Evolutionary conservation across 2,113 vertebrate genomes (phyloP), one percentile per base, ranked within the genome.

Genomic region (Oostethus manadensis): DNA sequence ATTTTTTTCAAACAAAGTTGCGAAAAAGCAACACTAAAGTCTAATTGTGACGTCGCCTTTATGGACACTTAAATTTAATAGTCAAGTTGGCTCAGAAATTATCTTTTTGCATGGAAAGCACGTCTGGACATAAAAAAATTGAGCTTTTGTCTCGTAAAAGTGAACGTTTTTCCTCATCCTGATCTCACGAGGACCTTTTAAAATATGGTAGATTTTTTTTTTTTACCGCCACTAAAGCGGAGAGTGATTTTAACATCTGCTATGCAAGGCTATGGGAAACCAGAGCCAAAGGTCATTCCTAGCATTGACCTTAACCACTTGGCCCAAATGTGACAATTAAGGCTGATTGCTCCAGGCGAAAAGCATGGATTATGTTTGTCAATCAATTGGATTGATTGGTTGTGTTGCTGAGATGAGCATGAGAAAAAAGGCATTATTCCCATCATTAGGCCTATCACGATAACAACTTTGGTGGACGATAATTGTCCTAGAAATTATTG

Each of bases 311-410:
- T 69, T 44, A 43, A 50, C 47, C 23, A 54, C 59, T 46, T 60
- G 10, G 29, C 46, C 66, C 40, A 76, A 75, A 73, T 62, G 43
- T 20, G 58, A 56, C 69, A 59, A 70, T 78, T 72, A 64, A 8
- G 20, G 42, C 35, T 66, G 71, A 71, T 60, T 54, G 64, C 33
- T 42, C 16, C 50, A 54, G 42, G 29, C 51, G 23, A 26, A 60
- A 54, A 47, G 51, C 47, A 40, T 58, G 72, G 55, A 50, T 62
- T 62, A 29, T 60, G 58, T 50, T 58, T 49, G n/a, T 71, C 80
- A 61, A 71, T 62, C 51, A 10, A 17, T 10, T 23, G 65, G 74
- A 47, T 47, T 47, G n/a, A 16, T 3, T 18, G 45, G 14, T 5
- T 46, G 38, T 40, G 38, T 10, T 40, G 38, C 11, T 14, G 23